phyloP scores from a whole-genome alignment of 2,888 invertebrate species.

The Cybosia mesomella region DNA sequence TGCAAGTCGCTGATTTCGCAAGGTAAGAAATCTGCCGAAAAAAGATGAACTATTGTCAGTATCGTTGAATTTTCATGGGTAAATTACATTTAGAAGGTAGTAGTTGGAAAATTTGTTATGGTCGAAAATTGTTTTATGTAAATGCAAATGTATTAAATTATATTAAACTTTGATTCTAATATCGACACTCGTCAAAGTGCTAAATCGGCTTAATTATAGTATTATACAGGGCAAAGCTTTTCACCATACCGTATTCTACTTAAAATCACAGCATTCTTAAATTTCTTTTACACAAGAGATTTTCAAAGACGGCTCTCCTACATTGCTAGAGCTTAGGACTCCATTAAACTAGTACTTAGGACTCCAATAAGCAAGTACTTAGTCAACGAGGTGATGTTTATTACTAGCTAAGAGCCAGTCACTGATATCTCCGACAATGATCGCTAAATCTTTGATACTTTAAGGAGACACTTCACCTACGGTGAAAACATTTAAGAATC shows the following conservation, averaged over 20 bases:
- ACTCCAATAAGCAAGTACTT: too few species aligned
- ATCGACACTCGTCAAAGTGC: neutral
- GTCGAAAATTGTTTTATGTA: too few species aligned
- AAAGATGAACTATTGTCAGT: constrained; percentile 19
- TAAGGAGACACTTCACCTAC: too few species aligned
- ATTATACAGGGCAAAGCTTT: neutral
- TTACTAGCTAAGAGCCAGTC: too few species aligned
- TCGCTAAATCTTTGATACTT: too few species aligned
- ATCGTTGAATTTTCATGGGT: constrained; percentile 2
- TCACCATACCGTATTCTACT: neutral
- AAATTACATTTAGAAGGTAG: neutral
- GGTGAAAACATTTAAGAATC: too few species aligned
- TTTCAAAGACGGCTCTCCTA: neutral
- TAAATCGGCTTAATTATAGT: neutral
- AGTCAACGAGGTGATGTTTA: too few species aligned
- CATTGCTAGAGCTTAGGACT: too few species aligned
- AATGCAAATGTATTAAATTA: neutral
- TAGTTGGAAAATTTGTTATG: neutral
- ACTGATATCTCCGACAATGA: neutral
- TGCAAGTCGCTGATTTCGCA: neutral
- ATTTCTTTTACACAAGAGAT: neutral
- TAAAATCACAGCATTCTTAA: neutral
- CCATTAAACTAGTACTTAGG: too few species aligned
- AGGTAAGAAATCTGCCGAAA: constrained; percentile 10
- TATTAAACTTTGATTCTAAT: neutral